Conservation (phyloP, 2,888 invertebrate genomes). For the Physocephala rufipes region DNA sequence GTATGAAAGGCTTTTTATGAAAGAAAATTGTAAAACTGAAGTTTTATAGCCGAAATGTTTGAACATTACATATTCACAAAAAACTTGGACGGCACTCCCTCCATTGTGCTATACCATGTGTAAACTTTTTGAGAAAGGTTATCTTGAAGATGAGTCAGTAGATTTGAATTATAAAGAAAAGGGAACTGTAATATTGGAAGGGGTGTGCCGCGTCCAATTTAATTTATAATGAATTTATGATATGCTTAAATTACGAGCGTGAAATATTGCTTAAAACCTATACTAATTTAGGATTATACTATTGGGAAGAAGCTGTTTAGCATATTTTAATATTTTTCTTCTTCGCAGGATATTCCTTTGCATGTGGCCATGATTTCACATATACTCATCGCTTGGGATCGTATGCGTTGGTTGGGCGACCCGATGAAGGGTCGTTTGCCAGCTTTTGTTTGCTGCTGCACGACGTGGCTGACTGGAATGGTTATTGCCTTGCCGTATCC, state of each 20-base stretch:
- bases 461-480: slow-evolving; percentile 77
- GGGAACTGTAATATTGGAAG: no score
- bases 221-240: no score
- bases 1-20: no score
- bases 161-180: no score
- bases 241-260: neutral
- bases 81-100: no score
- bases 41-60: no score
- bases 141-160: no score
- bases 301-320: neutral
- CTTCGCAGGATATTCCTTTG: slow-evolving; percentile 74
- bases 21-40: no score
- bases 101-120: no score
- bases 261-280: neutral
- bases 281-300: neutral
- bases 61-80: no score
- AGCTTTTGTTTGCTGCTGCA: slow-evolving; percentile 74
- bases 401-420: slow-evolving; percentile 73
- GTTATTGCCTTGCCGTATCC: slow-evolving; percentile 78
- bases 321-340: slow-evolving; percentile 33
- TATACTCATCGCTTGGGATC: slow-evolving; percentile 74
- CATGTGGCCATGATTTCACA: slow-evolving; percentile 78
- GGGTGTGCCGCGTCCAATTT: no score
- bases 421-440: slow-evolving; percentile 74
- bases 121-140: no score